Evolutionary conservation across 2,113 vertebrate species (phyloP).

Genomic region (Tragelaphus strepsiceros): DNA sequence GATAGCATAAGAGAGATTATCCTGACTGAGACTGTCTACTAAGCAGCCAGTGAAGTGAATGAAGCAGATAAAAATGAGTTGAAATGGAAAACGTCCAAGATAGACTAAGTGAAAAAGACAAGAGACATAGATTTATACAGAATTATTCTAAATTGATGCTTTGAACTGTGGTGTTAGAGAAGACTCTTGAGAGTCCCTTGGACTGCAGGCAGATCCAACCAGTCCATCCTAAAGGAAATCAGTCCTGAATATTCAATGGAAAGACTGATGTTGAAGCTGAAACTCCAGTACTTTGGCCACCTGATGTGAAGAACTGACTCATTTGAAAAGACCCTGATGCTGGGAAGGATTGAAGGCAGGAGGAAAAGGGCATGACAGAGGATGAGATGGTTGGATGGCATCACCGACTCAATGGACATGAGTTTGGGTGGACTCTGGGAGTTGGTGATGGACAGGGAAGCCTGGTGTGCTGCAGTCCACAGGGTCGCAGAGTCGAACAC

Average conservation of each 20-base stretch:
- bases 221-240: neutral
- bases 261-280: neutral
- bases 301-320: neutral
- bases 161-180: neutral
- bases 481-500: neutral
- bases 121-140: neutral
- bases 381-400: neutral
- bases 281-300: neutral
- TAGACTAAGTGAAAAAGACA: neutral
- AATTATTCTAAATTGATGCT: neutral
- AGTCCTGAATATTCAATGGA: neutral
- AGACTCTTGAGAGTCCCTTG: neutral
- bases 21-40: neutral
- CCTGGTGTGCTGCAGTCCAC: neutral
- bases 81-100: neutral
- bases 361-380: fast-evolving
- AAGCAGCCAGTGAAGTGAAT: neutral
- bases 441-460: neutral
- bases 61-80: neutral
- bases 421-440: neutral
- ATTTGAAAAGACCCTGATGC: neutral
- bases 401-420: neutral
- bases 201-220: neutral
- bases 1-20: neutral
- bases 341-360: neutral